Evolutionary conservation across 1,140 invertebrate species (phyloP).

Genomic region (Drosophila baimaii): DNA sequence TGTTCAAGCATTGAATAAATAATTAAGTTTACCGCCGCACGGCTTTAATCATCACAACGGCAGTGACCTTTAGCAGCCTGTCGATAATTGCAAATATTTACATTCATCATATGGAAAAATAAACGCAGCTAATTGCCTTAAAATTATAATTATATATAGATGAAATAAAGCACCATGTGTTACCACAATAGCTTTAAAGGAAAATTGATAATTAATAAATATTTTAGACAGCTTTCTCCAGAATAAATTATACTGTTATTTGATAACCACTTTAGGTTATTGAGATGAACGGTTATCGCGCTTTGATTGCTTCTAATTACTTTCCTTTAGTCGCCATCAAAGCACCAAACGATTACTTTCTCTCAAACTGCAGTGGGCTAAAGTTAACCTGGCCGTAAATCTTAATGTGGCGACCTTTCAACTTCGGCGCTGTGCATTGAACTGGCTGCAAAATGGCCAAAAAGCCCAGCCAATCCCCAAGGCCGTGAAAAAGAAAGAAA

Average conservation of each 20-base stretch:
- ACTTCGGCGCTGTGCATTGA: slow-evolving; percentile 58
- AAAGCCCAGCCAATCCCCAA: slow-evolving; percentile 22
- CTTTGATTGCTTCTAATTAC: slow-evolving; percentile 28
- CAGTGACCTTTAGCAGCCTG: background rate
- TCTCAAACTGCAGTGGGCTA: slow-evolving; percentile 8
- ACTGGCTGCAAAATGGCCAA: slow-evolving; percentile 40
- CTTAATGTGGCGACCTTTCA: slow-evolving; percentile 30
- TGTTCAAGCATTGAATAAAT: background rate
- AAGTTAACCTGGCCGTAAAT: slow-evolving; percentile 37
- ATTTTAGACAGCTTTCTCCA: background rate
- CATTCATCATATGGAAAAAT: background rate
- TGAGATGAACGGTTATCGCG: slow-evolving; percentile 24
- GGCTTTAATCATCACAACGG: background rate
- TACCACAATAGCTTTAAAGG: background rate
- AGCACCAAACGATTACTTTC: background rate
- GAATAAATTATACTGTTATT: background rate
- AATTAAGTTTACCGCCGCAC: background rate
- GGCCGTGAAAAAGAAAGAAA: slow-evolving; percentile 30
- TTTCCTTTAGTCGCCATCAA: background rate
- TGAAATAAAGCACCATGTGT: background rate
- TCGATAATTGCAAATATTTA: background rate
- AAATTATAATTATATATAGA: background rate
- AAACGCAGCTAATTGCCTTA: background rate
- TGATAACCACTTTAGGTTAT: background rate
- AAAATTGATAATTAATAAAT: background rate